These are phyloP conservation scores for Steinernema scapterisci DNA, from an alignment of 2,888 invertebrate genomes.

Conservation along the genomic window DNA sequence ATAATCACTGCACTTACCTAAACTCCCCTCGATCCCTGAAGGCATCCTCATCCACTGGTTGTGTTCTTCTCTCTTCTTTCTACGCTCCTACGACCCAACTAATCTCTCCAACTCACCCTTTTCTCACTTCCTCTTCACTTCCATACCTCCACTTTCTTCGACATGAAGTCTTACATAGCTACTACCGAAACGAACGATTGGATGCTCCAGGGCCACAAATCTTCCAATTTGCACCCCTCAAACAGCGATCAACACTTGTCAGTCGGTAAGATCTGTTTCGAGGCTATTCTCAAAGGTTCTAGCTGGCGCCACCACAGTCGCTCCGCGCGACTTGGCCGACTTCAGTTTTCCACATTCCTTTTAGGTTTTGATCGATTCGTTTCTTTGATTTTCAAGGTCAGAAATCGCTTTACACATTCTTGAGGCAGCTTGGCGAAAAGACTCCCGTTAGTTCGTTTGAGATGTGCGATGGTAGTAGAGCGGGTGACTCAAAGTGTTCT, in stretches of 20 bases:
- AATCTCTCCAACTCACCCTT: background rate
- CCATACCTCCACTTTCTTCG: background rate
- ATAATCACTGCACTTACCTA: conserved; percentile 21
- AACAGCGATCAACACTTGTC: conserved; percentile 28
- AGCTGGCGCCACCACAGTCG: background rate
- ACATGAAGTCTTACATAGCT: conserved; percentile 19
- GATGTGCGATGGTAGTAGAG: no score
- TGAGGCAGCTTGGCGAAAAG: no score
- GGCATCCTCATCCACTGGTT: conserved; percentile 7
- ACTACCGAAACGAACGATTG: conserved; percentile 22
- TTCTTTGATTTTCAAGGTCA: background rate
- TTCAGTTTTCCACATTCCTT: background rate
- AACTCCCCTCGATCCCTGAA: conserved; percentile 8
- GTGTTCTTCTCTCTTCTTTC: background rate
- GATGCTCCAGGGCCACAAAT: conserved; percentile 31
- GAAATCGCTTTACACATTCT: background rate
- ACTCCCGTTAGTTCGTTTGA: no score
- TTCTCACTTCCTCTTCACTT: no score
- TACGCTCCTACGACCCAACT: background rate
- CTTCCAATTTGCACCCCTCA: conserved; percentile 22
- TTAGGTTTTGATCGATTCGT: conserved; percentile 19
- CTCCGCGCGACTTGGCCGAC: background rate
- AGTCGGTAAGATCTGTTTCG: background rate
- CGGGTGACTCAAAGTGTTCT: background rate
- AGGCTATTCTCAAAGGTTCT: background rate